Percentiles rank a stretch among this genome's conserved stretches.
Evolutionary conservation across 37 sponge, comb jelly and placozoan species (phyloP).

Genomic region (Ianthella basta): DNA sequence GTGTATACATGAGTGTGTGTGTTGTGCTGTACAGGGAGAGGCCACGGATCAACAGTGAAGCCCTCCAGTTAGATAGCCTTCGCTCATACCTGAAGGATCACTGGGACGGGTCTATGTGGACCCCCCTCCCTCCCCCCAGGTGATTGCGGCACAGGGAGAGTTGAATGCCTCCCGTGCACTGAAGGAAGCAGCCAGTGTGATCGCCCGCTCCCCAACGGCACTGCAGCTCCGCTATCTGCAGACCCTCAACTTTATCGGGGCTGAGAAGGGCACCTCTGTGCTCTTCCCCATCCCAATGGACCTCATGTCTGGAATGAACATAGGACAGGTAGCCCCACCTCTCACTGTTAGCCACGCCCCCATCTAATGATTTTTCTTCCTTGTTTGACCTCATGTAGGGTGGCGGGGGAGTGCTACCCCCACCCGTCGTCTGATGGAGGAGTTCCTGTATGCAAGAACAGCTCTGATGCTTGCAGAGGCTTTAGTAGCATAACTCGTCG

Average conservation of each 20-base stretch:
- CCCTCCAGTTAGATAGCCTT: conserved; percentile 47
- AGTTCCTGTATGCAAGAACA: too few species aligned
- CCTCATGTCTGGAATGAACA: conserved; percentile 74
- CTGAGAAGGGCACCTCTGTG: conserved; percentile 95
- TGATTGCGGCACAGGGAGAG: conserved; percentile 96
- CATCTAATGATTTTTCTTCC: conserved; percentile 58
- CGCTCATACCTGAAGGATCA: conserved; percentile 22
- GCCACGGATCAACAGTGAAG: conserved; percentile 36
- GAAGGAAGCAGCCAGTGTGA: conserved; percentile 96
- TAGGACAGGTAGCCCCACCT: background rate
- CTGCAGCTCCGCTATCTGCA: conserved; percentile 98
- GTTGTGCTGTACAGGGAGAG: conserved; percentile 23
- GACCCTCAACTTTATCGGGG: conserved; percentile 90
- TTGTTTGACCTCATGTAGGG: conserved; percentile 53
- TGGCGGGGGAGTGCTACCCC: background rate
- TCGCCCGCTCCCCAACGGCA: conserved; percentile 86
- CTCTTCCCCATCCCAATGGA: conserved; percentile 98
- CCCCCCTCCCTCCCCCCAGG: conserved; percentile 50
- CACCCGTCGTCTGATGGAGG: too few species aligned
- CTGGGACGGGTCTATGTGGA: conserved; percentile 48
- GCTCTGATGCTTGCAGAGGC: too few species aligned
- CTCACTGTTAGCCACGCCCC: conserved; percentile 13
- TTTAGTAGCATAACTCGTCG: too few species aligned
- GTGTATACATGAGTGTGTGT: background rate
- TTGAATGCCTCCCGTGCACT: conserved; percentile 91